Conservation (phyloP, 2,797 vertebrate genomes). For the Dromococcyx pavoninus region DNA sequence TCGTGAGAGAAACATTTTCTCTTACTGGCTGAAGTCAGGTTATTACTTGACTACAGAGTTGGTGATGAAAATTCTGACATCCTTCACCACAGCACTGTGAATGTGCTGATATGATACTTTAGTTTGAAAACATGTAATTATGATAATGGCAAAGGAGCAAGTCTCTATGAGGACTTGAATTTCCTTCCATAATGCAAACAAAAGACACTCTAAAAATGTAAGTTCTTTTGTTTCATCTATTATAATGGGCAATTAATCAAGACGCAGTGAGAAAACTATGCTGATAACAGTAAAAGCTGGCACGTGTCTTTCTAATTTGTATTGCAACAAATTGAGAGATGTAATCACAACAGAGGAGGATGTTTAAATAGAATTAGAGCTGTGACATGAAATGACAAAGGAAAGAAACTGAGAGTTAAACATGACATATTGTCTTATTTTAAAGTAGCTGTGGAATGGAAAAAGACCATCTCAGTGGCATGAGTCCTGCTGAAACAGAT, state of each 20-base stretch:
- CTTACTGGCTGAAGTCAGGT: not conserved
- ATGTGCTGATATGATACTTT: not conserved
- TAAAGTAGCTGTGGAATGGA: not conserved
- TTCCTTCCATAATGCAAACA: conserved; percentile 30
- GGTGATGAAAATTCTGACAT: not conserved
- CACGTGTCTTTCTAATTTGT: conserved; percentile 6
- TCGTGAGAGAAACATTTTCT: not conserved
- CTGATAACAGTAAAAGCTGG: conserved; percentile 39
- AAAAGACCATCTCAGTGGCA: not conserved
- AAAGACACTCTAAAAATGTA: conserved; percentile 24
- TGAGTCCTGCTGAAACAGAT: not conserved
- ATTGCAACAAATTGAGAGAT: conserved; percentile 45
- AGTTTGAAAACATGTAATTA: conserved; percentile 41
- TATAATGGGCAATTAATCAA: conserved; percentile 58
- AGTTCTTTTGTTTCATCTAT: conserved; percentile 47
- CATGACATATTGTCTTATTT: conserved; percentile 6
- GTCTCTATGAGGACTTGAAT: conserved; percentile 16
- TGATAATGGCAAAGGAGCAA: conserved; percentile 26
- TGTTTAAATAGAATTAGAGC: conserved; percentile 47
- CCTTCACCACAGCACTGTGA: not conserved
- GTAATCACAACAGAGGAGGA: not conserved
- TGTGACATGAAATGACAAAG: conserved; percentile 9
- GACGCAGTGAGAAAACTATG: not conserved
- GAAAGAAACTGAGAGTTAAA: not conserved
- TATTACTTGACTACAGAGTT: not conserved